Percentiles rank a stretch among this genome's conserved stretches.
Conservation (phyloP, 2,797 vertebrate genomes). For the Chelidonichthys spinosus region DNA sequence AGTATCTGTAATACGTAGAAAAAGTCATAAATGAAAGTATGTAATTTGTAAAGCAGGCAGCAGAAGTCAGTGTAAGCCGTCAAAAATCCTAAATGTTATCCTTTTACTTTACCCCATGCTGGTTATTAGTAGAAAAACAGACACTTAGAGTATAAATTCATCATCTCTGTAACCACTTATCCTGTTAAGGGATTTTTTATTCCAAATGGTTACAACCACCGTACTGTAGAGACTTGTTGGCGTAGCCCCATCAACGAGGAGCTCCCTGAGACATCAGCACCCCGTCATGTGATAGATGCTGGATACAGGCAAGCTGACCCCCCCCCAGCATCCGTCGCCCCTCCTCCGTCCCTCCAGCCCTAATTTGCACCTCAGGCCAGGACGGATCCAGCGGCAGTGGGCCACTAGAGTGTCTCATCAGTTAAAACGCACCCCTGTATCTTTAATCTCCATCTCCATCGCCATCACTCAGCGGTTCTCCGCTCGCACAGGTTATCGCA, state of each 20-base stretch:
- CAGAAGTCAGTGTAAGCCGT: neutral
- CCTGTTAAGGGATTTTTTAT: neutral
- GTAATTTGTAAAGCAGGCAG: no score
- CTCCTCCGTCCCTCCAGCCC: conserved; percentile 41
- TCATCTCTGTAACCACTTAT: no score
- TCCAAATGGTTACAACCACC: neutral
- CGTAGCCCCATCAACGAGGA: neutral
- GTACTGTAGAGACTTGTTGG: conserved; percentile 11
- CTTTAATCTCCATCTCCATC: conserved; percentile 76
- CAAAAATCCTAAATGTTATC: neutral
- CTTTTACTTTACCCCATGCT: neutral
- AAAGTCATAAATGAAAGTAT: neutral
- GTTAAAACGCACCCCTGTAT: conserved; percentile 68
- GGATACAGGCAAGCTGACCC: conserved; percentile 37
- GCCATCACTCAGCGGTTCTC: conserved; percentile 65
- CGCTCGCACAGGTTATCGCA: conserved; percentile 57
- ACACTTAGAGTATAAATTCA: no score
- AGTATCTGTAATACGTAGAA: neutral
- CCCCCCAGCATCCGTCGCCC: conserved; percentile 9
- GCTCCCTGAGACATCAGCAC: conserved; percentile 33
- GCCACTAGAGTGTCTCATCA: conserved; percentile 71
- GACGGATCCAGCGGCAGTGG: conserved; percentile 61
- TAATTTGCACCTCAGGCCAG: conserved; percentile 74
- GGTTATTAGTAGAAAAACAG: no score
- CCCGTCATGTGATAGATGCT: conserved; percentile 39